A percentile compares a stretch with the other conserved stretches of the same genome.
phyloP scores from a whole-genome alignment of 1,140 invertebrate species.

The Drosophila orena region DNA sequence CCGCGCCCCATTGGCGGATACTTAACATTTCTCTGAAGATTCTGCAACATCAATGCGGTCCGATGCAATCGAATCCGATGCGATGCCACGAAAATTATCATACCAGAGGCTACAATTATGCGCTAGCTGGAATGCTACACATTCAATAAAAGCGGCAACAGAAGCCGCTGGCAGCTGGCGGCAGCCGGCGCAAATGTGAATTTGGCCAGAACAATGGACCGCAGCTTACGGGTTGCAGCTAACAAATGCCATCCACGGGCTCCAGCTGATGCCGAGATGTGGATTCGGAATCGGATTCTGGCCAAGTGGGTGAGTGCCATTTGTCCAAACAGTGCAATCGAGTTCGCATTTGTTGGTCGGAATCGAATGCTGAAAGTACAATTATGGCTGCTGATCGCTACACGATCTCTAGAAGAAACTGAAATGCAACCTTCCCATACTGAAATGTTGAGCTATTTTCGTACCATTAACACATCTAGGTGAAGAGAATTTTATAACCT shows the following conservation, averaged over 20 bases:
- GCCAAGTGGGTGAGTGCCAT: conserved; percentile 56
- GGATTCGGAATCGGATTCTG: conserved; percentile 15
- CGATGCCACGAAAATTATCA: conserved; percentile 64
- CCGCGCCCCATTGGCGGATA: conserved; percentile 15
- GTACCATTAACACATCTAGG: conserved; percentile 10
- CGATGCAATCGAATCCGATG: conserved; percentile 44
- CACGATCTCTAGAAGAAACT: conserved; percentile 50
- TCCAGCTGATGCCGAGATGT: conserved; percentile 37
- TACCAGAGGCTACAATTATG: conserved; percentile 72
- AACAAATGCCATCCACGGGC: neutral
- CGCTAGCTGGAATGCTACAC: conserved; percentile 60
- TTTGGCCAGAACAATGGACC: conserved; percentile 57
- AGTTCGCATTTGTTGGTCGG: conserved; percentile 49
- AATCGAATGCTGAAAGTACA: conserved; percentile 77
- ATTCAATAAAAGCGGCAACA: conserved; percentile 58
- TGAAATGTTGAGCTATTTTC: no score
- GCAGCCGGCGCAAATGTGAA: conserved; percentile 39
- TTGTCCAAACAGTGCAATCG: conserved; percentile 54
- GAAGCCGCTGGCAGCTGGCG: conserved; percentile 55
- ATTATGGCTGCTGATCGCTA: conserved; percentile 71
- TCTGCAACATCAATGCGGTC: conserved; percentile 53
- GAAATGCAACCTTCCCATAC: neutral
- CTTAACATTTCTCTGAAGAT: conserved; percentile 54
- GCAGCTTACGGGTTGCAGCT: neutral
- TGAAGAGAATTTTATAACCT: neutral